Conservation (phyloP, 1,140 invertebrate species). For the Ostrea denselamellosa region DNA sequence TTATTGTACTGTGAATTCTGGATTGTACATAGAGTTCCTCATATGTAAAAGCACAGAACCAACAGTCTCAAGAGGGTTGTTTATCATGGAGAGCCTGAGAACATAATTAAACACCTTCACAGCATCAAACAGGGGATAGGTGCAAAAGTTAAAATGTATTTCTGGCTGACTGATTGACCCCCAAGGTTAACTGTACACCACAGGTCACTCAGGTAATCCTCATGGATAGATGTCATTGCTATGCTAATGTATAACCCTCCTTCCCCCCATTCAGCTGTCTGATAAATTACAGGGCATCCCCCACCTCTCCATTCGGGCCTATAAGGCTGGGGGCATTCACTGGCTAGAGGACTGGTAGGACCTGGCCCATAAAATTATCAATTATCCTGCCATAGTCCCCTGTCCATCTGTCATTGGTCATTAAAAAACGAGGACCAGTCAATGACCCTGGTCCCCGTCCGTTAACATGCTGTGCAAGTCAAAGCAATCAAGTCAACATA, state of each 20-base stretch:
- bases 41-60: neutral
- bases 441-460: neutral
- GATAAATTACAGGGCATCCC: slow-evolving; percentile 28
- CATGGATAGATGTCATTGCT: slow-evolving; percentile 23
- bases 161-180: slow-evolving; percentile 40
- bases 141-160: slow-evolving; percentile 27
- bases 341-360: slow-evolving; percentile 4
- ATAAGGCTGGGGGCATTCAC: slow-evolving; percentile 17
- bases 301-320: neutral
- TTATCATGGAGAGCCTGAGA: neutral
- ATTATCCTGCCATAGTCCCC: slow-evolving; percentile 26
- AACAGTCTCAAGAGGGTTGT: slow-evolving; percentile 21
- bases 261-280: neutral
- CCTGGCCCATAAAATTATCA: slow-evolving; percentile 32
- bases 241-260: slow-evolving; percentile 45
- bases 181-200: slow-evolving; percentile 37
- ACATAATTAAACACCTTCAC: slow-evolving; percentile 28
- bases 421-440: slow-evolving; percentile 15
- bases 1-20: neutral
- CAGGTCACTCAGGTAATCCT: slow-evolving; percentile 15
- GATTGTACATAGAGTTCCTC: neutral
- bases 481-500: neutral
- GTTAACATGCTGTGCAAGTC: slow-evolving; percentile 34
- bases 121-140: slow-evolving; percentile 4
- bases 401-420: slow-evolving; percentile 31